Percentiles rank a stretch among this genome's conserved stretches.
Evolutionary conservation across 2,113 vertebrate species (phyloP).

Genomic region (Aythya baeri): DNA sequence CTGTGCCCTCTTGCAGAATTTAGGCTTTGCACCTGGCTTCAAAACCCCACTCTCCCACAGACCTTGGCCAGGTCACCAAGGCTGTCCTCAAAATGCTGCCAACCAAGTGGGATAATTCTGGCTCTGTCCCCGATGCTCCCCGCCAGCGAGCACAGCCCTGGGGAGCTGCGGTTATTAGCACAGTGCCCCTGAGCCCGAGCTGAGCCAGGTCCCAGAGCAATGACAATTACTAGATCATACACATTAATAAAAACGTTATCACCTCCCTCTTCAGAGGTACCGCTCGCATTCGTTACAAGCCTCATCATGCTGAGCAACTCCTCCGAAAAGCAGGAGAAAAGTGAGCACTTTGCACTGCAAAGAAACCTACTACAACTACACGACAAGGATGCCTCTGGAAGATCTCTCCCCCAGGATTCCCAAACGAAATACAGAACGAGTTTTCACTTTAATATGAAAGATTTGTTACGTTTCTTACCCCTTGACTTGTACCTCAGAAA

Average conservation of each 20-base stretch:
- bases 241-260: constrained; percentile 52
- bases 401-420: neutral
- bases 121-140: neutral
- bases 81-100: neutral
- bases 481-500: neutral
- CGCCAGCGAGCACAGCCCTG: neutral
- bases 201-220: constrained; percentile 1
- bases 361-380: neutral
- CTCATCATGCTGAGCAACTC: constrained; percentile 12
- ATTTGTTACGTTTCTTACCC: neutral
- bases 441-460: constrained; percentile 8
- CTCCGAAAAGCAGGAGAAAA: neutral
- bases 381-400: neutral
- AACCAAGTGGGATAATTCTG: neutral
- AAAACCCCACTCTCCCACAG: neutral
- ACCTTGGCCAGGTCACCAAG: neutral
- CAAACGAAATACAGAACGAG: constrained; percentile 4
- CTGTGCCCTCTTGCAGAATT: neutral
- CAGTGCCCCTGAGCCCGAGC: neutral
- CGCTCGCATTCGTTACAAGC: neutral
- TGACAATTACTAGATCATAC: constrained; percentile 12
- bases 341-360: neutral
- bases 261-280: neutral
- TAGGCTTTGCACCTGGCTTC: neutral
- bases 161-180: neutral